Evolutionary conservation across 2,888 invertebrate species (phyloP), one percentile per base, ranked within the genome.

Genomic region (Agonum fuliginosum): DNA sequence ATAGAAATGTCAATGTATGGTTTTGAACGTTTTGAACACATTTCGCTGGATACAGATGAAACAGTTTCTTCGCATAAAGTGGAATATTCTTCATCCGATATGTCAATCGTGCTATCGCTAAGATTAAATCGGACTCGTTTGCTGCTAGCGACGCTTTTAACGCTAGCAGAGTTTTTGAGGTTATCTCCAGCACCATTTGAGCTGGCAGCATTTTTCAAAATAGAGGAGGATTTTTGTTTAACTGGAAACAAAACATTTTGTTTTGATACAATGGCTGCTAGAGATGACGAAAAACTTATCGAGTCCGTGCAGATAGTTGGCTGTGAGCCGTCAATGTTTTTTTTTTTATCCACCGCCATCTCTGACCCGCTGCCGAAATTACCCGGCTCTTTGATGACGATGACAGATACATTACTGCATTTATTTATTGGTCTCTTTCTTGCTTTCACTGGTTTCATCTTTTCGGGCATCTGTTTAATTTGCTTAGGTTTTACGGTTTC

Each of bases 251-350:
- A 2, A 12, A 46, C 4, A 30, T 4, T 58, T 58, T 58, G 73
- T 58, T 73, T 73, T n/a, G 58, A 54, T 8, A 54, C 20, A n/a
- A 73, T 73, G 19, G 73, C 54, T 5, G 54, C 14, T 0, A 34
- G 19, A 19, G 22, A 37, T 10, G 54, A 30, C 8, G 14, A n/a
- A 30, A 70, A 70, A 19, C 19, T 67, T 37, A 67, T 67, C 19
- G 67, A 34, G 10, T 48, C 71, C 5, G 48, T 71, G 19, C 48
- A 71, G 14, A 71, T 48, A 71, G 73, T 73, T 73, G 73, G 73
- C 73, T 37, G 34, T 73, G 73, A 10, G 8, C n/a, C 4, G 19
- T n/a, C 0, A 37, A 6, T n/a, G 37, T 73, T 73, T 73, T 73
- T 73, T 73, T 73, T 73, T 19, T 14, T 5, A 20, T 70, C 70